A percentile compares a stretch with the other conserved stretches of the same genome.
Evolutionary conservation across 2,113 vertebrate species (phyloP).

Genomic region (Argyrosomus japonicus): DNA sequence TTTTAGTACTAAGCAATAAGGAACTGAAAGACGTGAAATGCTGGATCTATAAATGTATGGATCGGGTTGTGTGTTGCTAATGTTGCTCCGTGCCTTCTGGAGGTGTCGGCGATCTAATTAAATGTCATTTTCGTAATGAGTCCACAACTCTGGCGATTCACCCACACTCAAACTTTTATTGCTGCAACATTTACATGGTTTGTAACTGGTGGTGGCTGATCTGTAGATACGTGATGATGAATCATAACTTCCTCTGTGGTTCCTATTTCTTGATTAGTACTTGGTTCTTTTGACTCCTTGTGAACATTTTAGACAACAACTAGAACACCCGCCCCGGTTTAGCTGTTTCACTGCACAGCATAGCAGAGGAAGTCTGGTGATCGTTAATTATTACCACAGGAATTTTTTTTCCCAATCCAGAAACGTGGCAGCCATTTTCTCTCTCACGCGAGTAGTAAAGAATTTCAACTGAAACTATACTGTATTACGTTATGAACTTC

Average conservation of each 20-base stretch:
- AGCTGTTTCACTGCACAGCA: neutral
- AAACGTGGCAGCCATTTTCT: slow-evolving; percentile 19
- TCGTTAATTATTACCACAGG: slow-evolving; percentile 16
- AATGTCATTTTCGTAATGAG: neutral
- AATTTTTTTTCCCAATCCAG: slow-evolving; percentile 11
- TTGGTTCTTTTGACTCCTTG: neutral
- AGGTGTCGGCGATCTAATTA: neutral
- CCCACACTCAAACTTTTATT: neutral
- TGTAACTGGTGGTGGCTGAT: neutral
- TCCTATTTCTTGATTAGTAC: neutral
- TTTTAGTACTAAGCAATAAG: slow-evolving; percentile 1
- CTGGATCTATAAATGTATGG: neutral
- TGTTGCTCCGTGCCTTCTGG: neutral
- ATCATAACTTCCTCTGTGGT: neutral
- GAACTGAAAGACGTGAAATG: neutral
- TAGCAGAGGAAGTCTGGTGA: slow-evolving; percentile 21
- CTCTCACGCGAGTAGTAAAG: neutral
- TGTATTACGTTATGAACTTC: neutral
- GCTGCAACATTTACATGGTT: neutral
- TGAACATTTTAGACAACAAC: slow-evolving; percentile 3
- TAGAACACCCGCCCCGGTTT: neutral
- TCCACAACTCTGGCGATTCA: neutral
- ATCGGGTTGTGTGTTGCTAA: neutral
- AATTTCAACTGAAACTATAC: neutral
- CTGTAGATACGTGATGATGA: neutral